Evolutionary conservation across 2,797 vertebrate species (phyloP).

Genomic region (Microcaecilia unicolor): DNA sequence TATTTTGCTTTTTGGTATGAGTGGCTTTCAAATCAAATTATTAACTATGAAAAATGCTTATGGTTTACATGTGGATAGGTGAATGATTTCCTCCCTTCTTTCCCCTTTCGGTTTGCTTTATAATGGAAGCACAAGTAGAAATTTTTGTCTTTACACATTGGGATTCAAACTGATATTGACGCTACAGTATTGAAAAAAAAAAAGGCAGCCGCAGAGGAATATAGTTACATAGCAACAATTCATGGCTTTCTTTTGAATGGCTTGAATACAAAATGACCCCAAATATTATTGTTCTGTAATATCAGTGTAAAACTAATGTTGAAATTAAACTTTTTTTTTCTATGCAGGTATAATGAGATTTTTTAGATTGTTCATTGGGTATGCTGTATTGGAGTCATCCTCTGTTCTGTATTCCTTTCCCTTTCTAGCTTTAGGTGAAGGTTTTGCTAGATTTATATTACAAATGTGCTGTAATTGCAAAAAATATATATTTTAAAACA

Average conservation of each 20-base stretch:
- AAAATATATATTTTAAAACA: not conserved
- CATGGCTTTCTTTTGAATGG: constrained; percentile 13
- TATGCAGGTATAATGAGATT: constrained; percentile 2
- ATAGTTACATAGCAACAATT: constrained; percentile 26
- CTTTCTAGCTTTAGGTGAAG: not conserved
- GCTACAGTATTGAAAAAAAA: constrained; percentile 24
- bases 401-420: not conserved
- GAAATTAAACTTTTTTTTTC: constrained; percentile 18
- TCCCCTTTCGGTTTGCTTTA: no score
- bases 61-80: no score
- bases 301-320: constrained; percentile 11
- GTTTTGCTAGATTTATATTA: not conserved
- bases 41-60: constrained; percentile 65
- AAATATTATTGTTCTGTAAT: constrained; percentile 19
- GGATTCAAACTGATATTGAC: constrained; percentile 28
- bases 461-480: constrained; percentile 1
- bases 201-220: constrained; percentile 23
- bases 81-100: constrained; percentile 26
- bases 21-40: constrained; percentile 68
- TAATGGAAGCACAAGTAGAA: no score
- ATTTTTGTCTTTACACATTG: constrained; percentile 14
- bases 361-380: not conserved
- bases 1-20: constrained; percentile 71
- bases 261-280: constrained; percentile 12
- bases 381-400: not conserved